Evolutionary conservation across 2,797 vertebrate species (phyloP).

Genomic region (Tenualosa ilisha): DNA sequence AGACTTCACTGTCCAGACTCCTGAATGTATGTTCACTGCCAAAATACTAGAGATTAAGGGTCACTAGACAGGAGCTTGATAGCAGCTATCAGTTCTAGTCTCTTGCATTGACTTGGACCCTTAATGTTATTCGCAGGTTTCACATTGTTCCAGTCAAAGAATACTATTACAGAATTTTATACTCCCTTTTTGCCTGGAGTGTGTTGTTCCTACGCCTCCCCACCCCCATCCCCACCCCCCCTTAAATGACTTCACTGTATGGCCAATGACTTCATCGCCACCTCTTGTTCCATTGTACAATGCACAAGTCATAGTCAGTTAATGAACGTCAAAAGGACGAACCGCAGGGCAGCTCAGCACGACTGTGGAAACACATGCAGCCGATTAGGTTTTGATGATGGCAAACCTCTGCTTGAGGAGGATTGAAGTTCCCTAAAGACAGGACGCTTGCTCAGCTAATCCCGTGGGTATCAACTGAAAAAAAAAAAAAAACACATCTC

Average conservation of each 20-base stretch:
- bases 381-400: conserved; percentile 53
- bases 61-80: background rate
- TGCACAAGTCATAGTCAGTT: conserved; percentile 59
- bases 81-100: background rate
- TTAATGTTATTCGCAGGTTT: background rate
- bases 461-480: conserved; percentile 39
- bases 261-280: conserved; percentile 9
- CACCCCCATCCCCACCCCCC: background rate
- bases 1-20: background rate
- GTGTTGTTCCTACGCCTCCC: background rate
- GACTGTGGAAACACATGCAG: conserved; percentile 55
- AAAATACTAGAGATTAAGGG: background rate
- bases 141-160: background rate
- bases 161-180: background rate
- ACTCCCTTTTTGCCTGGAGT: background rate
- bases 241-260: background rate
- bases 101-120: background rate
- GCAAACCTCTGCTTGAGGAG: conserved; percentile 39
- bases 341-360: conserved; percentile 43
- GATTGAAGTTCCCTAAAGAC: background rate
- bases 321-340: conserved; percentile 53
- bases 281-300: conserved; percentile 18
- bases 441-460: conserved; percentile 44
- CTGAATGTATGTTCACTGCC: background rate
- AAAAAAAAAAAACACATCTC: background rate